These are phyloP conservation scores for Metallyticus violacea DNA, from an alignment of 2,888 invertebrate genomes.

Conservation along the genomic window DNA sequence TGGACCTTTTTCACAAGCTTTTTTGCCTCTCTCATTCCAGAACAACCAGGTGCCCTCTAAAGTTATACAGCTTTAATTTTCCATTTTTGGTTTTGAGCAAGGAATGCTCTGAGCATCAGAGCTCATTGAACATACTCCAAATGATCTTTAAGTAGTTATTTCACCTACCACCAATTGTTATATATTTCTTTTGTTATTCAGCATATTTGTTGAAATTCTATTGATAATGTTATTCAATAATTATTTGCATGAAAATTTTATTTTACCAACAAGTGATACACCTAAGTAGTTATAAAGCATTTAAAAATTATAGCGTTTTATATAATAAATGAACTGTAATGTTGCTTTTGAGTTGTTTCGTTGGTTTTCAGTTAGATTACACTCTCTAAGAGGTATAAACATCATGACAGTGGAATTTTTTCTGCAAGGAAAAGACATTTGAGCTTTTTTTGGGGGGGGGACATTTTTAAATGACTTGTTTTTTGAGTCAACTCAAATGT, in stretches of 20 bases:
- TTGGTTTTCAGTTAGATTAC: background rate
- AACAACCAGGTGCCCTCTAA: slow-evolving; percentile 67
- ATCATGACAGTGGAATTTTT: background rate
- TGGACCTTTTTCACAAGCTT: slow-evolving; percentile 92
- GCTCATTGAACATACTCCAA: no score
- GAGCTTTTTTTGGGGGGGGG: background rate
- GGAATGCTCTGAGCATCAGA: no score
- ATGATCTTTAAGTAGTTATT: background rate
- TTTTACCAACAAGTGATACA: background rate
- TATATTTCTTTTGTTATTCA: background rate
- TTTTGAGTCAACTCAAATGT: no score
- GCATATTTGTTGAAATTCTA: background rate
- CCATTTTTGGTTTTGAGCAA: no score
- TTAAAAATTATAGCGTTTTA: background rate
- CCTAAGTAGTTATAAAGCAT: background rate
- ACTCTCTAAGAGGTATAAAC: background rate
- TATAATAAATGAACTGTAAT: background rate
- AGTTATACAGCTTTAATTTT: slow-evolving; percentile 9
- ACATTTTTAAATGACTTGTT: background rate
- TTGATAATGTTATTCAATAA: background rate
- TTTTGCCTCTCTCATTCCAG: slow-evolving; percentile 91
- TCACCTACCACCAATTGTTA: background rate
- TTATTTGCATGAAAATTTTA: background rate
- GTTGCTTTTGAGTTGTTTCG: background rate
- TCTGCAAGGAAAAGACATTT: background rate